phyloP scores from a whole-genome alignment of 2,113 vertebrate genomes.

The Hippocampus mohnikei region DNA sequence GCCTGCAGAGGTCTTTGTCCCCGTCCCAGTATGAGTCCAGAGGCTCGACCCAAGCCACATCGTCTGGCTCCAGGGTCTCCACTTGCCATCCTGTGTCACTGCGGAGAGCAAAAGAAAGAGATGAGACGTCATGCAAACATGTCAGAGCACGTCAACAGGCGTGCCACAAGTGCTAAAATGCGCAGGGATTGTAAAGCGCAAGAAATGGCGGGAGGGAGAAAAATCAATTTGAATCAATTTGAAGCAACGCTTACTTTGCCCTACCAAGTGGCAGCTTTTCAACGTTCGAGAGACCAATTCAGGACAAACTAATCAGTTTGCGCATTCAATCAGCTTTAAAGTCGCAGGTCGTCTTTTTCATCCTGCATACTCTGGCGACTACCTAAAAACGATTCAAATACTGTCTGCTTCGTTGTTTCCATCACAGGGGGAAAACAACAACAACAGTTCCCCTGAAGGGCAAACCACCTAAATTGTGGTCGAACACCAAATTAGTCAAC shows the following conservation, averaged over 20 bases:
- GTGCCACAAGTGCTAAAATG: neutral
- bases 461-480: neutral
- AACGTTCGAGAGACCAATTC: neutral
- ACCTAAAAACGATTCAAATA: neutral
- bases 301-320: neutral
- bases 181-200: neutral
- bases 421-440: neutral
- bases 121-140: neutral
- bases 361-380: neutral
- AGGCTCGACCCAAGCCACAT: slow-evolving; percentile 3
- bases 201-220: neutral
- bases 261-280: neutral
- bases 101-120: neutral
- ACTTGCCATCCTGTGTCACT: neutral
- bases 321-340: neutral
- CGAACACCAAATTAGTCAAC: too few relatives aligned
- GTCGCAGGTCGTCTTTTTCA: neutral
- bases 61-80: slow-evolving; percentile 30
- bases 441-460: neutral
- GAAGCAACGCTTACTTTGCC: neutral
- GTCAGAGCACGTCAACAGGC: neutral
- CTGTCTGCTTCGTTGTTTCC: neutral
- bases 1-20: slow-evolving; percentile 36
- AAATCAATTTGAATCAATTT: neutral
- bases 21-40: slow-evolving; percentile 9